These are phyloP conservation scores for Drosophila malerkotliana DNA, from an alignment of 1,140 invertebrate species.

Conservation along the genomic window DNA sequence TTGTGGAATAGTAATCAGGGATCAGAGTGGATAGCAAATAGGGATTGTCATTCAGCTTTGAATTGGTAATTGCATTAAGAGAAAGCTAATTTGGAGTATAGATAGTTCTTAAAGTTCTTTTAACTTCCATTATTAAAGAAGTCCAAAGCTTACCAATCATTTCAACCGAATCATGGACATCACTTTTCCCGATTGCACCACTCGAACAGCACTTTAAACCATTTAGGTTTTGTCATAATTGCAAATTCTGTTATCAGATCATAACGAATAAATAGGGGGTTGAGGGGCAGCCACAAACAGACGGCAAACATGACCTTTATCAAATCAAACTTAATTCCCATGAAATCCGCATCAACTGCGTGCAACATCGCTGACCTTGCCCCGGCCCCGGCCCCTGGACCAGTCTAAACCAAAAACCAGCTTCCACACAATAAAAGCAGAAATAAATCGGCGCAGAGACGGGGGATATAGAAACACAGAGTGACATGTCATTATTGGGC, in stretches of 20 bases:
- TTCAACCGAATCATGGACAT: constrained; percentile 17
- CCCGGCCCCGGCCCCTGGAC: not conserved
- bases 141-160: constrained; percentile 30
- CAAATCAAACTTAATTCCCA: constrained; percentile 61
- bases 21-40: constrained; percentile 18
- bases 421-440: constrained; percentile 21
- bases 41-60: not conserved
- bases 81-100: not conserved
- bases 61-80: constrained; percentile 5
- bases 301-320: constrained; percentile 51
- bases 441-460: constrained; percentile 27
- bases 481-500: constrained; percentile 76
- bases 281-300: not conserved
- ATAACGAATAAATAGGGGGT: constrained; percentile 27
- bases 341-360: constrained; percentile 52
- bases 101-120: not conserved
- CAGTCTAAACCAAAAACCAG: constrained; percentile 27
- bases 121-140: not conserved
- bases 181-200: constrained; percentile 16
- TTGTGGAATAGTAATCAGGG: constrained; percentile 38
- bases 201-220: constrained; percentile 40
- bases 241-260: constrained; percentile 52
- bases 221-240: constrained; percentile 52
- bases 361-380: constrained; percentile 62
- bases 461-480: constrained; percentile 19